Percentiles rank a stretch among this genome's conserved stretches.
phyloP scores from a whole-genome alignment of 2,797 vertebrate genomes.

The Sebastes diaconus region DNA sequence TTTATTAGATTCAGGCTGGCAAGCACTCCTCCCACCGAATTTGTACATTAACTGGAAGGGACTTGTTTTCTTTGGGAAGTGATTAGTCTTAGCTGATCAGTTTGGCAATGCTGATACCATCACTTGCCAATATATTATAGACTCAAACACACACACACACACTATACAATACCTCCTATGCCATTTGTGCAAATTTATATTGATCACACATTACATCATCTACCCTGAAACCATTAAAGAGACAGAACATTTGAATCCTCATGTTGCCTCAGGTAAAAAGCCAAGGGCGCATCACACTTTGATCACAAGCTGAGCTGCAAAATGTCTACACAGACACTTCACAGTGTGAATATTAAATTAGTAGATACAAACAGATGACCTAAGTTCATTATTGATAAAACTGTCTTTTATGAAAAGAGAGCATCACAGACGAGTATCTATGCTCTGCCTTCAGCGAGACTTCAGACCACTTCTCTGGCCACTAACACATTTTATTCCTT shows the following conservation, averaged over 20 bases:
- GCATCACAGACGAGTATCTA: background rate
- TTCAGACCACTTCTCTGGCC: constrained; percentile 23
- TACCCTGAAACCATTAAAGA: background rate
- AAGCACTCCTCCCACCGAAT: background rate
- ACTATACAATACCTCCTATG: background rate
- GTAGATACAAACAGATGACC: background rate
- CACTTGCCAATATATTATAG: constrained; percentile 6
- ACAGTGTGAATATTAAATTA: background rate
- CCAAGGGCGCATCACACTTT: background rate
- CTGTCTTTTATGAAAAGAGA: background rate
- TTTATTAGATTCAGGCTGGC: background rate
- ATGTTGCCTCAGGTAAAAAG: background rate
- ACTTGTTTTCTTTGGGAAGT: background rate
- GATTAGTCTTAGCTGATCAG: constrained; percentile 28
- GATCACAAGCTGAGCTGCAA: background rate
- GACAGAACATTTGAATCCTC: background rate
- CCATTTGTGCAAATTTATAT: background rate
- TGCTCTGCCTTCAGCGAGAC: background rate
- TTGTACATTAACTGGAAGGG: constrained; percentile 25
- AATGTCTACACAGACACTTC: background rate
- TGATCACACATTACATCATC: background rate
- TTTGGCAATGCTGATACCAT: constrained; percentile 7
- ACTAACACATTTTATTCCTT: constrained; percentile 48
- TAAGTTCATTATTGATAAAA: background rate
- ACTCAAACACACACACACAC: background rate